phyloP scores from a whole-genome alignment of 2,888 invertebrate species.

The Nomada goodeniana region DNA sequence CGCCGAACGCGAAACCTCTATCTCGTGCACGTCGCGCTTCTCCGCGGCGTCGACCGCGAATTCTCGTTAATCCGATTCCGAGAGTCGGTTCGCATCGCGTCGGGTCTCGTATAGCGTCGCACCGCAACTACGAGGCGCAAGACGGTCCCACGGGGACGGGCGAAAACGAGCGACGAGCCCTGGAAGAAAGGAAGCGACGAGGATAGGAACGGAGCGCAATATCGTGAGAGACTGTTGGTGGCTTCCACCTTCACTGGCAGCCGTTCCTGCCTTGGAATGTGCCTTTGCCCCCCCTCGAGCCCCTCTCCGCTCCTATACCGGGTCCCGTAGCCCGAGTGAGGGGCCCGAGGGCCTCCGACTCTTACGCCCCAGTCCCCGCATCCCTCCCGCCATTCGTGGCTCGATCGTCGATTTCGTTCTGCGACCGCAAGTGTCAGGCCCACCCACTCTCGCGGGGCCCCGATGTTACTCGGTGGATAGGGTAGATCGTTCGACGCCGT shows the following conservation, averaged over 20 bases:
- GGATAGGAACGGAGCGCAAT: conserved; percentile 58
- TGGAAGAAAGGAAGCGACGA: conserved; percentile 52
- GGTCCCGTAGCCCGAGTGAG: conserved; percentile 43
- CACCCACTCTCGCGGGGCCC: conserved; percentile 61
- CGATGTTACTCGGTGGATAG: conserved; percentile 58
- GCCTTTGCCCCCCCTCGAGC: conserved; percentile 79
- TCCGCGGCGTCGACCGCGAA: not conserved
- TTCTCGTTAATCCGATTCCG: conserved; percentile 35
- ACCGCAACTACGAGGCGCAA: conserved; percentile 12
- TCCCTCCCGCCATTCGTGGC: conserved; percentile 37
- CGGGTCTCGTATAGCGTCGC: conserved; percentile 22
- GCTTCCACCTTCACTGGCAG: conserved; percentile 79
- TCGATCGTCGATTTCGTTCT: conserved; percentile 62
- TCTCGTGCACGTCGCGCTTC: conserved; percentile 17
- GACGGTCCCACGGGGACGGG: conserved; percentile 45
- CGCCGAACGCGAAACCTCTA: conserved; percentile 20
- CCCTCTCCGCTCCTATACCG: conserved; percentile 50
- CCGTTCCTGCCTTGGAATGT: conserved; percentile 82
- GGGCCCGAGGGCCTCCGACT: conserved; percentile 66
- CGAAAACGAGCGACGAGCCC: conserved; percentile 32
- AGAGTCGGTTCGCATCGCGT: conserved; percentile 28
- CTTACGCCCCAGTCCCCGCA: conserved; percentile 43
- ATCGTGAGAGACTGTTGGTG: conserved; percentile 72
- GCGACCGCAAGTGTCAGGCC: conserved; percentile 57
- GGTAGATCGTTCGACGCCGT: conserved; percentile 54